phyloP scores from a whole-genome alignment of 2,797 vertebrate genomes.

The Odontamblyopus lacepedii region DNA sequence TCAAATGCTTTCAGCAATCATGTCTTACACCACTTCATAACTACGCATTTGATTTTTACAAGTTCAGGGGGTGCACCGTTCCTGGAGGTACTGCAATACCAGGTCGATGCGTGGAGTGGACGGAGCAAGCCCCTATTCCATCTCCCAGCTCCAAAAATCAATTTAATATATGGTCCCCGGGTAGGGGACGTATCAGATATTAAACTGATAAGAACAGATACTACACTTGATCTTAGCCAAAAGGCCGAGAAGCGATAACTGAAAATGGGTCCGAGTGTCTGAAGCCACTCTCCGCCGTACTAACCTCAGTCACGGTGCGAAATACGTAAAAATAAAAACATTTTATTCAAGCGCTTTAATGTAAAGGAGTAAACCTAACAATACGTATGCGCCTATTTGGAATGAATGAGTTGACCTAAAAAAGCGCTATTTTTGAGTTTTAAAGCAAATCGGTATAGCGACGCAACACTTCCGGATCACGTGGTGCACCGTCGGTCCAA shows the following conservation, averaged over 20 bases:
- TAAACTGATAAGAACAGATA: slow-evolving; percentile 20
- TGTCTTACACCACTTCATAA: too few species aligned
- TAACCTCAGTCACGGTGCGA: not conserved
- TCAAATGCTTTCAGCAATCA: too few species aligned
- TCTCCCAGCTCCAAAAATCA: slow-evolving; percentile 21
- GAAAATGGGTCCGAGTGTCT: fast-evolving
- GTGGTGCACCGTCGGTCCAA: not conserved
- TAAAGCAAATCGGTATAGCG: not conserved
- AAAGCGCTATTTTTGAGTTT: slow-evolving; percentile 1
- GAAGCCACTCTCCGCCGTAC: not conserved
- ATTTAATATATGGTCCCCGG: slow-evolving; percentile 23
- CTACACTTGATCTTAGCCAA: slow-evolving; percentile 20
- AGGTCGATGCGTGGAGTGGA: slow-evolving; percentile 24
- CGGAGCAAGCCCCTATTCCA: slow-evolving; percentile 21
- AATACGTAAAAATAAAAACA: not conserved
- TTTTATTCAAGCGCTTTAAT: too few species aligned
- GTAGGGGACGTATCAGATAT: slow-evolving; percentile 21
- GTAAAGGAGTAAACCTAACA: not conserved
- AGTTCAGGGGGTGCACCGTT: slow-evolving; percentile 11
- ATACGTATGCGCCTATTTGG: not conserved
- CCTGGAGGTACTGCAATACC: slow-evolving; percentile 21
- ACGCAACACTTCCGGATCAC: slow-evolving; percentile 2
- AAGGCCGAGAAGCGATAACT: slow-evolving; percentile 18
- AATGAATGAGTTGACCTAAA: not conserved
- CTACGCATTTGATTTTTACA: too few species aligned